Base-by-base conservation (phyloP, 2,888 invertebrate genomes). In the Mesochorus sp. region DNA sequence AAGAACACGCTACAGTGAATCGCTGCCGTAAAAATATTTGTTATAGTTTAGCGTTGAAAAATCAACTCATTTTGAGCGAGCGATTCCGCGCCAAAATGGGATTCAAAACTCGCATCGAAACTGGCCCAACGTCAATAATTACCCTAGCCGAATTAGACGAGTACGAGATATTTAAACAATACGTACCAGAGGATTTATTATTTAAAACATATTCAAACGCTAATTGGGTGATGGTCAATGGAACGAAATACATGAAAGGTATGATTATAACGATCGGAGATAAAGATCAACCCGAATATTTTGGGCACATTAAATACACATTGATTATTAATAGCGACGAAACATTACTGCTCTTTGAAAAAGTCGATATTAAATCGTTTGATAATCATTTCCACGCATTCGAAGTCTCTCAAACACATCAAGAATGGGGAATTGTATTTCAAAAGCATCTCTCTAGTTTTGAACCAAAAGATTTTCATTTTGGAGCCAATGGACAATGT, bases 321-420 rank as follows among this genome's bases (percentile, higher is more conserved):
- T 42, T 61, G n/a, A n/a, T n/a, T 2, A 26, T 61, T 0, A 12
- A 12, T 10, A 12, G 42, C 10, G 12, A 14, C 12, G 28, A 44
- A 42, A 26, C 28, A n/a, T 6, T 28, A 14, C 42, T 61, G 24
- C 21, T 61, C 5, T 44, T 62, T 8, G 14, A 31, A 31, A 62
- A 44, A 62, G n/a, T 53, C 10, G 12, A n/a, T 10, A 51, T 12
- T 12, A 26, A 26, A 26, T 3, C n/a, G 26, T 61, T 61, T 14
- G 59, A 61, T 24, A 24, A 26, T n/a, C 59, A 61, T 42, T 61
- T 42, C n/a, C 59, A 61, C 10, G 59, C 59, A 21, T 61, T 61
- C 28, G 8, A 26, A 12, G 42, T 61, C 5, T 26, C 28, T 10
- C 12, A n/a, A 21, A 42, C 24, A 42, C 1, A 2, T n/a, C 34